A percentile compares a stretch with the other conserved stretches of the same genome.
Conservation (phyloP, 2,113 vertebrate genomes). For the Pycnonotus jocosus region DNA sequence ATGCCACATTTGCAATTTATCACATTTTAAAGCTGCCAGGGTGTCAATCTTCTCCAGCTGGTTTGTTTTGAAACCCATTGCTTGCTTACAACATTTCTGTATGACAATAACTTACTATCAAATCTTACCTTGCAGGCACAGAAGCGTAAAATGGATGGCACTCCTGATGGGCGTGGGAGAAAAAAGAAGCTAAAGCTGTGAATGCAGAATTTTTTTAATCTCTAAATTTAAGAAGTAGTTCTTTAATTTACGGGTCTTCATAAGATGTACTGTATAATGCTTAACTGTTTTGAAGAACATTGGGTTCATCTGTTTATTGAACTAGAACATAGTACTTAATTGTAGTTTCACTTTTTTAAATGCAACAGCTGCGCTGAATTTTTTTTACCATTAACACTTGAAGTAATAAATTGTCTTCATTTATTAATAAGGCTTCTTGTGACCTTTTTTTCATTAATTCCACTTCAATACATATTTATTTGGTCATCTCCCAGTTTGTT, state of each 20-base stretch:
- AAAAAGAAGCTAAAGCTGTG: constrained; percentile 97
- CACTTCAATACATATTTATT: neutral
- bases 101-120: neutral
- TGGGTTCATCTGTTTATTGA: constrained; percentile 81
- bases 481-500: neutral
- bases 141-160: constrained; percentile 93
- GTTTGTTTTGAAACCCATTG: neutral
- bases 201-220: constrained; percentile 70
- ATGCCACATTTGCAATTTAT: neutral
- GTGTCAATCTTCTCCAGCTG: neutral
- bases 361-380: constrained; percentile 90
- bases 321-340: constrained; percentile 78
- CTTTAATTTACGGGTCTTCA: constrained; percentile 89
- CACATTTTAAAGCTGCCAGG: neutral
- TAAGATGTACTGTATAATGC: constrained; percentile 87
- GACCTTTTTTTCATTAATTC: constrained; percentile 29
- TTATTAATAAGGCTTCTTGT: constrained; percentile 71
- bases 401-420: constrained; percentile 87
- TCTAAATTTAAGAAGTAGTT: constrained; percentile 76
- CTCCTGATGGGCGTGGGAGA: constrained; percentile 89
- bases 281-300: constrained; percentile 79
- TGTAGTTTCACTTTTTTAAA: constrained; percentile 83
- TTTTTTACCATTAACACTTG: constrained; percentile 90
- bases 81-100: neutral
- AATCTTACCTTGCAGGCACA: constrained; percentile 76